These are phyloP conservation scores for Kryptopterus vitreolus DNA, from an alignment of 2,797 vertebrate genomes.

Conservation along the genomic window DNA sequence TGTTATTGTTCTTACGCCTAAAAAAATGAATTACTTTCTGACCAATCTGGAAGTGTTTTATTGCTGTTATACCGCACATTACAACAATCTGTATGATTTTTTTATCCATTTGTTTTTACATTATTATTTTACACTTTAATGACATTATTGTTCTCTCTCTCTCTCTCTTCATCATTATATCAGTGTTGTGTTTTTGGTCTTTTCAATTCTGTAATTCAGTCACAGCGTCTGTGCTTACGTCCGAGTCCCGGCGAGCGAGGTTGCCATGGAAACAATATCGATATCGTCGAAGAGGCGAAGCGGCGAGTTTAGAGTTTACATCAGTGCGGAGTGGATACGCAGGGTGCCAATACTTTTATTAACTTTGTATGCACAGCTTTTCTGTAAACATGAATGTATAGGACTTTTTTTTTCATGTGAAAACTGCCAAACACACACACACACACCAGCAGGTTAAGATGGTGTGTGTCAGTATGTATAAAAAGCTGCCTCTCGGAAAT, in stretches of 20 bases:
- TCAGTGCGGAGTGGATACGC: neutral
- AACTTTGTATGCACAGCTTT: too few species aligned
- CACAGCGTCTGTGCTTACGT: neutral
- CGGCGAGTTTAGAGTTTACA: neutral
- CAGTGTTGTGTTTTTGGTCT: neutral
- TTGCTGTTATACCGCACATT: neutral
- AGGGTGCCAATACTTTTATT: neutral
- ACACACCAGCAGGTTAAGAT: neutral
- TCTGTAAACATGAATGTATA: too few species aligned
- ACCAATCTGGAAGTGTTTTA: neutral
- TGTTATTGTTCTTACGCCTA: neutral
- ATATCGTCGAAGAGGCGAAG: neutral
- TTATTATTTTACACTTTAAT: too few species aligned
- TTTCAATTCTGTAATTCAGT: neutral
- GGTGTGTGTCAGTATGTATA: neutral
- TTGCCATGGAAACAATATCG: conserved; percentile 7
- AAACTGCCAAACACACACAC: neutral
- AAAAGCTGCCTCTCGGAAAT: conserved; percentile 11
- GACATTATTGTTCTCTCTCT: too few species aligned
- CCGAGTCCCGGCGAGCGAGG: neutral
- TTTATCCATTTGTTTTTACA: neutral
- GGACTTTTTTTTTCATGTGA: too few species aligned
- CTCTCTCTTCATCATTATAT: neutral
- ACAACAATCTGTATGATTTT: neutral
- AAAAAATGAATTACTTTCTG: too few species aligned